These are phyloP conservation scores for Pygoscelis adeliae DNA, from an alignment of 2,113 vertebrate genomes.

Conservation along the genomic window DNA sequence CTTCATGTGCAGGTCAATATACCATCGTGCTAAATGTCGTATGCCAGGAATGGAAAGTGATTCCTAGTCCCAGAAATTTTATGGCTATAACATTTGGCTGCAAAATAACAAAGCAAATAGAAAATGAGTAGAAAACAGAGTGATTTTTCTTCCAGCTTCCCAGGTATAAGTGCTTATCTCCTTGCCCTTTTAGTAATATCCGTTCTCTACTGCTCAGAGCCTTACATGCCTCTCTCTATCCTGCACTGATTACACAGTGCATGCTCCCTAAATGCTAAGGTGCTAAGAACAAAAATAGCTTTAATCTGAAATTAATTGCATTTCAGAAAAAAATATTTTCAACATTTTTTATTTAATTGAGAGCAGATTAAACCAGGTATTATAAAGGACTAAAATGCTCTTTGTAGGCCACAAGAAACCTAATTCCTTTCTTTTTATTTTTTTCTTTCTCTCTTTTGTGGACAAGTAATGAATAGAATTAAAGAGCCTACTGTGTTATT, in stretches of 20 bases:
- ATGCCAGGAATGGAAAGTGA: neutral
- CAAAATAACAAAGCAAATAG: neutral
- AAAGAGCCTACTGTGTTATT: neutral
- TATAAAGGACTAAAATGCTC: neutral
- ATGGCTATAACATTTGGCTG: neutral
- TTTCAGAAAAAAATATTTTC: slow-evolving; percentile 7
- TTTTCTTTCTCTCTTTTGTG: neutral
- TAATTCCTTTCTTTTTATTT: neutral
- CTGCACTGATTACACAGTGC: neutral
- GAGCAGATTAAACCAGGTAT: slow-evolving; percentile 10
- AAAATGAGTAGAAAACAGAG: neutral
- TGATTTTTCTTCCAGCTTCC: neutral
- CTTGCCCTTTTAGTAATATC: neutral
- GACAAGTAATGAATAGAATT: slow-evolving; percentile 16
- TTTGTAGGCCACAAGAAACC: neutral
- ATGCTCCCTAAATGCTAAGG: neutral
- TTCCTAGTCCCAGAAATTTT: neutral
- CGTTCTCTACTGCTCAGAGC: neutral
- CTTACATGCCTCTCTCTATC: neutral
- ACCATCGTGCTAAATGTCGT: fast-evolving
- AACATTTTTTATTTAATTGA: neutral
- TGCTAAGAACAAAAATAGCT: neutral
- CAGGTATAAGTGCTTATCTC: neutral
- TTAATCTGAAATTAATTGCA: slow-evolving; percentile 56
- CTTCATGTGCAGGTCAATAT: neutral